These are phyloP conservation scores for Psilanteris sp. DNA, from an alignment of 1,140 invertebrate species.

Conservation along the genomic window DNA sequence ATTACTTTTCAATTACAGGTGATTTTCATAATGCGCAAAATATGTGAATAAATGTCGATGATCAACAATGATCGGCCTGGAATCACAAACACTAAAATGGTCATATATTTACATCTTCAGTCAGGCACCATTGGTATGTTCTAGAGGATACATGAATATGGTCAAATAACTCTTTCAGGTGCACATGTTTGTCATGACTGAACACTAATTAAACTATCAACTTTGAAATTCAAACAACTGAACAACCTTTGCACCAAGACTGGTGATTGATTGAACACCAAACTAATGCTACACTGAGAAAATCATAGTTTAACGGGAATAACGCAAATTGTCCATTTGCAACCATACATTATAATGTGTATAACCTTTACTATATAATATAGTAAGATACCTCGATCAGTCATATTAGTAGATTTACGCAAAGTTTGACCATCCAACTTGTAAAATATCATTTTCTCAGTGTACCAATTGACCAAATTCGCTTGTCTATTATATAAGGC, in stretches of 20 bases:
- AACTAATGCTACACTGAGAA: no score
- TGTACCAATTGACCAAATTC: no score
- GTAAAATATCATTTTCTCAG: no score
- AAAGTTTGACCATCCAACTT: no score
- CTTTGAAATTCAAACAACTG: conserved; percentile 30
- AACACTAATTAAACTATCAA: conserved; percentile 48
- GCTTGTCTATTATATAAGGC: no score
- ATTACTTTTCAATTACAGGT: conserved; percentile 35
- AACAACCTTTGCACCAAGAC: conserved; percentile 13
- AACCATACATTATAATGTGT: no score
- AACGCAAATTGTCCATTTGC: no score
- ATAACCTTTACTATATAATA: no score
- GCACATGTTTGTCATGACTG: conserved; percentile 41
- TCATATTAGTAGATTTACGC: no score
- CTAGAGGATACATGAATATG: conserved; percentile 54
- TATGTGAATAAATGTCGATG: conserved; percentile 38
- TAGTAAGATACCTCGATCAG: no score
- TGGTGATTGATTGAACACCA: no score
- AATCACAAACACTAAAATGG: conserved; percentile 47
- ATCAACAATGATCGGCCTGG: conserved; percentile 49
- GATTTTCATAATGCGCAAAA: conserved; percentile 44
- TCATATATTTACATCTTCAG: conserved; percentile 49
- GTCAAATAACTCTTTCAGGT: conserved; percentile 35
- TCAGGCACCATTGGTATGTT: conserved; percentile 63
- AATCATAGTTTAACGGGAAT: no score